These are phyloP conservation scores for Axea sp. DNA, from an alignment of 2,888 invertebrate genomes.

Conservation along the genomic window DNA sequence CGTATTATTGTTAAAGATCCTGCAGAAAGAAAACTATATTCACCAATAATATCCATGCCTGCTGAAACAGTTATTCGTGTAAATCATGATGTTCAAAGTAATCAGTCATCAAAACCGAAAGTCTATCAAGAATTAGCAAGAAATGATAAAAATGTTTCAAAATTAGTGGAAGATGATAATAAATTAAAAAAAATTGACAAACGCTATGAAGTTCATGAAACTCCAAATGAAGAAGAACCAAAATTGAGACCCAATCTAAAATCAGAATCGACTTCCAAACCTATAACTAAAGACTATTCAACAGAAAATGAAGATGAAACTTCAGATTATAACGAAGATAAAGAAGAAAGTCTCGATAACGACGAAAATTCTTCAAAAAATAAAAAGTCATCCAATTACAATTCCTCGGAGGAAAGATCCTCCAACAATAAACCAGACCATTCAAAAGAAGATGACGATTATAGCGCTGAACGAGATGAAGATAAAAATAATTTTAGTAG, in stretches of 20 bases:
- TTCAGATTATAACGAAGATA: constrained; percentile 9
- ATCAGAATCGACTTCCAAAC: not conserved
- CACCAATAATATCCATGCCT: too few species aligned
- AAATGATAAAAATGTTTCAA: constrained; percentile 20
- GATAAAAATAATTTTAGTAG: constrained; percentile 67
- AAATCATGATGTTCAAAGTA: constrained; percentile 23
- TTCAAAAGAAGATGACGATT: constrained; percentile 30
- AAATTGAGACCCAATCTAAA: constrained; percentile 24
- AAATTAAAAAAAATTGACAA: constrained; percentile 31
- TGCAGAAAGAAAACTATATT: not conserved
- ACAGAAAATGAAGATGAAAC: constrained; percentile 40
- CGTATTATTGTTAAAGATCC: constrained; percentile 34
- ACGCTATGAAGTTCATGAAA: constrained; percentile 63
- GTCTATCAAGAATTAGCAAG: constrained; percentile 41
- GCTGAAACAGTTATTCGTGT: constrained; percentile 31
- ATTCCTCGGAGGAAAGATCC: constrained; percentile 53
- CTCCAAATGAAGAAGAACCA: constrained; percentile 60
- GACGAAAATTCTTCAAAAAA: too few species aligned
- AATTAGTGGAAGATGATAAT: constrained; percentile 5
- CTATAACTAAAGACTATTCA: constrained; percentile 26
- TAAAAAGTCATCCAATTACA: constrained; percentile 22
- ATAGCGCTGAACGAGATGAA: constrained; percentile 58
- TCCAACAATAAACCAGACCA: constrained; percentile 17
- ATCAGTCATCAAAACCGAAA: constrained; percentile 39
- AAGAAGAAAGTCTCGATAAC: constrained; percentile 8